Evolutionary conservation across 2,113 vertebrate genomes (phyloP).

Genomic region (Phaethornis superciliosus): DNA sequence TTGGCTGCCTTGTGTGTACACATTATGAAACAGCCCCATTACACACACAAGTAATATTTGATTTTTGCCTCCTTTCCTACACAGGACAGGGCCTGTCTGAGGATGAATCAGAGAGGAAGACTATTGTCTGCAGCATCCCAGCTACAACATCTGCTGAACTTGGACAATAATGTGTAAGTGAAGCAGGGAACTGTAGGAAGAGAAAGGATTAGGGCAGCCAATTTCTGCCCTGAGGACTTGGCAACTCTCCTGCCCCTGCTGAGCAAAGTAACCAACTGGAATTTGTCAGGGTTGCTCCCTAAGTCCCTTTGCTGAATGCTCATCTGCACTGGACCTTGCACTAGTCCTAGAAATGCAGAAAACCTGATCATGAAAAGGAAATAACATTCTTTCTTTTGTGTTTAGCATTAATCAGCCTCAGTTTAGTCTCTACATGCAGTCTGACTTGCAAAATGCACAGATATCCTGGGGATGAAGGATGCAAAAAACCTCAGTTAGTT

Average conservation of each 20-base stretch:
- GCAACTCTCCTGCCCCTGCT: background rate
- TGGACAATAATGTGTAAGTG: background rate
- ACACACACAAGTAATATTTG: background rate
- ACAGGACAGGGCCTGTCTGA: constrained; percentile 50
- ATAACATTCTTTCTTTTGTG: background rate
- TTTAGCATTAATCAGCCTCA: background rate
- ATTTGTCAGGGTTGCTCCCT: background rate
- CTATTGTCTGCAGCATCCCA: constrained; percentile 30
- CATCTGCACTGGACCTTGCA: background rate
- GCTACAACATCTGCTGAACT: constrained; percentile 26
- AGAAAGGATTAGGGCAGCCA: constrained; percentile 19
- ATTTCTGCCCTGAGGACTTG: constrained; percentile 26
- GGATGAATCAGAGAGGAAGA: constrained; percentile 51
- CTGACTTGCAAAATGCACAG: too few relatives aligned
- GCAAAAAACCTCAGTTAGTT: background rate
- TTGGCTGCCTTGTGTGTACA: background rate
- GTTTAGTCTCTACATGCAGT: background rate
- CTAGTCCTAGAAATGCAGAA: background rate
- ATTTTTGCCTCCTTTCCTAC: constrained; percentile 12
- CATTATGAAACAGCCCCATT: constrained; percentile 40
- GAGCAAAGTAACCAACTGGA: background rate
- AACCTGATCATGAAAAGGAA: rapidly evolving
- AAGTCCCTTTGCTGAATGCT: background rate
- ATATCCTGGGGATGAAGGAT: background rate
- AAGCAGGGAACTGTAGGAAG: constrained; percentile 28